A percentile compares a stretch with the other conserved stretches of the same genome.
Conservation (phyloP, 2,888 invertebrate genomes). For the Drosophila colorata region DNA sequence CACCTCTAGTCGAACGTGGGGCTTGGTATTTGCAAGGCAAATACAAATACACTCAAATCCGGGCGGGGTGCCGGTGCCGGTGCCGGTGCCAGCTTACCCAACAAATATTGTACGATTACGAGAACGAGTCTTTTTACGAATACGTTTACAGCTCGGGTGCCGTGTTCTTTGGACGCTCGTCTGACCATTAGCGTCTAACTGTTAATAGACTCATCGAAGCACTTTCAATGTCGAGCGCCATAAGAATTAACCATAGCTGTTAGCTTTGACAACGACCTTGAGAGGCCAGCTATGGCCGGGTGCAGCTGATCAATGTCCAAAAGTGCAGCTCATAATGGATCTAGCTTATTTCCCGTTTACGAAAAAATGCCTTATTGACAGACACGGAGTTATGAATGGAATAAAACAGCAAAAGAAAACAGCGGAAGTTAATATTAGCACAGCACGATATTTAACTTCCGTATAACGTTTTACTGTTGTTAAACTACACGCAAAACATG, state of each 20-base stretch:
- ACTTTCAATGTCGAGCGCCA: conserved; percentile 9
- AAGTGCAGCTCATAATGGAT: conserved; percentile 10
- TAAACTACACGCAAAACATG: background rate
- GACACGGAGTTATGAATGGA: background rate
- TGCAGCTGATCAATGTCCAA: conserved; percentile 27
- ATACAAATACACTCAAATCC: conserved; percentile 30
- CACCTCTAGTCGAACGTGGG: conserved; percentile 8
- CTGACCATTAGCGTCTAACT: conserved; percentile 46
- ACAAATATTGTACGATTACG: conserved; percentile 1
- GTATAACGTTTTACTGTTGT: background rate
- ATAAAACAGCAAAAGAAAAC: background rate
- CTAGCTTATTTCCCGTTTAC: background rate
- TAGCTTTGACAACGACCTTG: conserved; percentile 50
- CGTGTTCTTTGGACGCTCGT: conserved; percentile 34
- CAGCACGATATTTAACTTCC: conserved; percentile 12
- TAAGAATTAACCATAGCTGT: conserved; percentile 8
- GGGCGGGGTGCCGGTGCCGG: background rate
- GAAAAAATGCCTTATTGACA: background rate
- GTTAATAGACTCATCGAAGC: conserved; percentile 45
- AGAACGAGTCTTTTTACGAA: background rate
- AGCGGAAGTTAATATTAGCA: background rate
- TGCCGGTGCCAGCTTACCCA: background rate
- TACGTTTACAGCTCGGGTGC: conserved; percentile 21
- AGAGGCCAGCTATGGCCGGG: conserved; percentile 1
- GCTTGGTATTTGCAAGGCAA: conserved; percentile 31